Evolutionary conservation across 2,113 vertebrate species (phyloP).

Genomic region (Nannospalax galili): DNA sequence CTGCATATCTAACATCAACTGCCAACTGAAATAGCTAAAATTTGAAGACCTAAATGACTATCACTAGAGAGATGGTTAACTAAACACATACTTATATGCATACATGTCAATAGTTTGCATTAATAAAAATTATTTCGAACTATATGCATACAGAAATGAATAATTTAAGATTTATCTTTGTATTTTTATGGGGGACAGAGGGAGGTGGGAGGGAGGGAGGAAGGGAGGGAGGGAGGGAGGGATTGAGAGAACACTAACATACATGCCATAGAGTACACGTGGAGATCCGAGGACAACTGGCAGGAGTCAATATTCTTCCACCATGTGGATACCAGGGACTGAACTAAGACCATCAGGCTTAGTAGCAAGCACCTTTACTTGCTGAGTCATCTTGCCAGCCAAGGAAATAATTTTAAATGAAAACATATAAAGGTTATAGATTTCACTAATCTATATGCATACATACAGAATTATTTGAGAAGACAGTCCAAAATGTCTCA

Average conservation of each 20-base stretch:
- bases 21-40: constrained; percentile 17
- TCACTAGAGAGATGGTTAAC: constrained; percentile 22
- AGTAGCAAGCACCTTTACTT: too few species aligned
- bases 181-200: background rate
- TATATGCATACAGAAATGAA: constrained; percentile 1
- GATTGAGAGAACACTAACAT: background rate
- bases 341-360: too few species aligned
- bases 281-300: background rate
- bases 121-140: constrained; percentile 12
- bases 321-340: too few species aligned
- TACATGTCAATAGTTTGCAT: background rate
- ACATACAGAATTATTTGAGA: background rate
- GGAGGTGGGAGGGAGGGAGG: too few species aligned
- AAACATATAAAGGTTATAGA: constrained; percentile 18
- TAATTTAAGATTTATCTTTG: background rate
- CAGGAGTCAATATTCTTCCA: background rate
- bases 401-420: constrained; percentile 3
- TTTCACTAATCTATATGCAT: constrained; percentile 37
- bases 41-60: constrained; percentile 32
- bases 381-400: background rate
- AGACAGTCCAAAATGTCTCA: too few species aligned
- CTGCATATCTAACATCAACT: background rate
- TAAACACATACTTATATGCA: background rate
- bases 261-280: background rate
- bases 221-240: too few species aligned